Evolutionary conservation across 2,113 vertebrate species (phyloP).

Genomic region (Eulemur rufifrons): DNA sequence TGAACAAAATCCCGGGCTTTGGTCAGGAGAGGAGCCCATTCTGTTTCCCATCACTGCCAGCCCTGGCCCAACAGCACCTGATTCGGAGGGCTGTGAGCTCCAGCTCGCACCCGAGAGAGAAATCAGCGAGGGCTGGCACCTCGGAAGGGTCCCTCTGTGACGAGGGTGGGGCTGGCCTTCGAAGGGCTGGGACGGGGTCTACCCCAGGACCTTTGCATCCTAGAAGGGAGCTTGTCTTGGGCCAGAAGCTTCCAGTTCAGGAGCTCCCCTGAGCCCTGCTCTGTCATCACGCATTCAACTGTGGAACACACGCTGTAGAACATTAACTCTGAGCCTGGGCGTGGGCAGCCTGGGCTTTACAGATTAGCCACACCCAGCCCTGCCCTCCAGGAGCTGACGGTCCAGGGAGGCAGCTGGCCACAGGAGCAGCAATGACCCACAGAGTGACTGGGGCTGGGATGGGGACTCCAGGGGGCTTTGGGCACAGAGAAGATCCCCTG

Average conservation of each 20-base stretch:
- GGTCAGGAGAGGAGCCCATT: neutral
- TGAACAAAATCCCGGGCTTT: neutral
- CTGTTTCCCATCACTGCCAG: neutral
- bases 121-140: neutral
- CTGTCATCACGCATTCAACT: fast-evolving
- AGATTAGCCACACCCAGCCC: neutral
- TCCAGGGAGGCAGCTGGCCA: neutral
- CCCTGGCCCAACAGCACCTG: fast-evolving
- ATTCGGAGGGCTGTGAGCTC: neutral
- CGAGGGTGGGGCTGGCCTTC: neutral
- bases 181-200: neutral
- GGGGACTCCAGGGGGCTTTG: neutral
- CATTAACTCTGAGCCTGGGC: neutral
- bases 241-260: neutral
- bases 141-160: neutral
- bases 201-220: neutral
- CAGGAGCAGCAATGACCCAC: neutral
- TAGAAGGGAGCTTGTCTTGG: neutral
- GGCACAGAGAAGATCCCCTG: neutral
- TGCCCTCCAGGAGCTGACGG: neutral
- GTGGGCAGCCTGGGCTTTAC: neutral
- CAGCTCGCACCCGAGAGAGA: neutral
- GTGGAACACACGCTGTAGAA: neutral
- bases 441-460: fast-evolving
- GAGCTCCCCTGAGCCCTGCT: too few species aligned